Evolutionary conservation across 2,888 invertebrate genomes (phyloP).

Genomic region (Spisula solida): DNA sequence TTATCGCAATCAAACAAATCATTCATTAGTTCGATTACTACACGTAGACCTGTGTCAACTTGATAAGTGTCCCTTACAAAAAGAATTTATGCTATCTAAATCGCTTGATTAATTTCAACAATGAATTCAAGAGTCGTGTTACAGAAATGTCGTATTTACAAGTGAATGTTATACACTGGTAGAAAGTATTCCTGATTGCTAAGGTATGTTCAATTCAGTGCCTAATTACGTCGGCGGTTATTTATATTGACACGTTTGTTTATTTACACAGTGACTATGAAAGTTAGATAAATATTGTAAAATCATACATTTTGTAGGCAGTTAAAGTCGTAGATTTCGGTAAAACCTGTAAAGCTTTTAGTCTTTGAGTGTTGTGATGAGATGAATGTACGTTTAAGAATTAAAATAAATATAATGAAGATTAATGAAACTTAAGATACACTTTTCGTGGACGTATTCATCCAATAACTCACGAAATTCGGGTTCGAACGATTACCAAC

Average conservation of each 20-base stretch:
- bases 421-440: too few relatives aligned
- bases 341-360: too few relatives aligned
- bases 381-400: too few relatives aligned
- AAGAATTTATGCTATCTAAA: neutral
- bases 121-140: neutral
- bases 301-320: too few relatives aligned
- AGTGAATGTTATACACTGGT: neutral
- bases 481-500: too few relatives aligned
- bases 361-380: too few relatives aligned
- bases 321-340: too few relatives aligned
- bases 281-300: neutral
- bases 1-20: neutral
- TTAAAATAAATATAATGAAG: too few relatives aligned
- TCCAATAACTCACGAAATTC: too few relatives aligned
- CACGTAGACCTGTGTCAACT: neutral
- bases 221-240: neutral
- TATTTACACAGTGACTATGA: constrained; percentile 12
- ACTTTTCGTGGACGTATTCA: too few relatives aligned
- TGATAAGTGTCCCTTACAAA: neutral
- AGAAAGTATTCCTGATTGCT: neutral
- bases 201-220: neutral
- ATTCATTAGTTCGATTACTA: neutral
- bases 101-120: neutral
- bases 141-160: neutral
- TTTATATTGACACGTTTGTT: constrained; percentile 16